Conservation (phyloP, 1,140 invertebrate genomes). For the Neodiprion lecontei region DNA sequence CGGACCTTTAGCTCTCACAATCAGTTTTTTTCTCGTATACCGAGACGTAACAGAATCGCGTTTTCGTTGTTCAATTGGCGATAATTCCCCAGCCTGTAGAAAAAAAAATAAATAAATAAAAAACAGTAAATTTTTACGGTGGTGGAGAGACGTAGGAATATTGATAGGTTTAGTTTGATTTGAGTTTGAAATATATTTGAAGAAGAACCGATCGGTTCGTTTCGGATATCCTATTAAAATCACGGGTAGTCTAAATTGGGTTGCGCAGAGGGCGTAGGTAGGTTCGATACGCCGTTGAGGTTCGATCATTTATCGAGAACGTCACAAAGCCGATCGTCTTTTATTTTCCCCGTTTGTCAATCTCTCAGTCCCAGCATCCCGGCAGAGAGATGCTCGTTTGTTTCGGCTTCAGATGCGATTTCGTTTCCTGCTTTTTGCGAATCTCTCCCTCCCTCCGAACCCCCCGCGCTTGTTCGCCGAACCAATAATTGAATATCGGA, state of each 20-base stretch:
- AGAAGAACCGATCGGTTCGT: neutral
- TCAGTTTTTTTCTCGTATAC: too few species aligned
- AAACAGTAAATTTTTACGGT: too few species aligned
- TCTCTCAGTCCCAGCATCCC: neutral
- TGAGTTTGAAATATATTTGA: too few species aligned
- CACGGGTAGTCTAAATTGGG: neutral
- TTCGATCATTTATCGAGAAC: neutral
- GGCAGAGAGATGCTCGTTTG: slow-evolving; percentile 32
- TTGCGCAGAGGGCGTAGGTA: neutral
- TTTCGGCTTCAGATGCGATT: slow-evolving; percentile 38
- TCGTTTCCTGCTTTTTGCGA: slow-evolving; percentile 42
- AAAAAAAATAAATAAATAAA: too few species aligned
- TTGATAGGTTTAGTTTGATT: too few species aligned
- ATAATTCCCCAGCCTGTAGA: too few species aligned
- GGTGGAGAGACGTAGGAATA: too few species aligned
- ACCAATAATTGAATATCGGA: slow-evolving; percentile 55
- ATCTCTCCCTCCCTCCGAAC: slow-evolving; percentile 18
- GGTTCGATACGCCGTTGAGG: neutral
- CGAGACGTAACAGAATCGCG: too few species aligned
- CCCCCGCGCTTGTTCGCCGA: slow-evolving; percentile 18
- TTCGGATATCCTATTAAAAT: neutral
- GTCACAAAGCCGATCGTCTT: slow-evolving; percentile 7
- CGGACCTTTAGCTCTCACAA: too few species aligned
- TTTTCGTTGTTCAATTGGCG: too few species aligned
- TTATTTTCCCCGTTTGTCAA: slow-evolving; percentile 1